Evolutionary conservation across 2,888 invertebrate genomes (phyloP).

Genomic region (Nemotelus pantherinus): DNA sequence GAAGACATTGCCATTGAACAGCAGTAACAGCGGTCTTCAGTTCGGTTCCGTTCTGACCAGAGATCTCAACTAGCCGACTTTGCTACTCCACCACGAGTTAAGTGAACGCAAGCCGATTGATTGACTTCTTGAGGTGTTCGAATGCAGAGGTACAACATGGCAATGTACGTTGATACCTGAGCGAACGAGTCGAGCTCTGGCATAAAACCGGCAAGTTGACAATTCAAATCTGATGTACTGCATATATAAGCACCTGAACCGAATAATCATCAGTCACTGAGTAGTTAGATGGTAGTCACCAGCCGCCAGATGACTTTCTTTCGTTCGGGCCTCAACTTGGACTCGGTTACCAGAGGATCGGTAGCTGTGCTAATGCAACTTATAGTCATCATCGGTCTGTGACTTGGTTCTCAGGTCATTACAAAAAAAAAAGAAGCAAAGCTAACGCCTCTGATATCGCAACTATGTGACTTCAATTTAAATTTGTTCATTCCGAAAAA

Average conservation of each 20-base stretch:
- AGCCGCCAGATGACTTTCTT: background rate
- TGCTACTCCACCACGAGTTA: background rate
- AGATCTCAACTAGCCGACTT: background rate
- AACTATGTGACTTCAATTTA: constrained; percentile 33
- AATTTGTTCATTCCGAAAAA: constrained; percentile 34
- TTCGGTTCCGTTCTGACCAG: background rate
- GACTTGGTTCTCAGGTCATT: background rate
- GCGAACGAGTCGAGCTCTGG: background rate
- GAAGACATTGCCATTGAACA: constrained; percentile 1
- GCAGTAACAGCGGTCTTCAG: background rate
- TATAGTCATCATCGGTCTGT: background rate
- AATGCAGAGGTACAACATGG: too few relatives aligned
- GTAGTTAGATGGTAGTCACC: too few relatives aligned
- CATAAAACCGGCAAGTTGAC: constrained; percentile 17
- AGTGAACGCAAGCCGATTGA: background rate
- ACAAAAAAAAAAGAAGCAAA: background rate
- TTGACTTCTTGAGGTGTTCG: background rate
- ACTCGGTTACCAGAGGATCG: background rate
- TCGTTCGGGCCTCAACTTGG: background rate
- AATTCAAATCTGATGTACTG: constrained; percentile 6
- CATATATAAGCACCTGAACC: background rate
- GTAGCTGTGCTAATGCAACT: background rate
- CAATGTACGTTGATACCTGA: too few relatives aligned
- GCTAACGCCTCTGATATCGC: constrained; percentile 26
- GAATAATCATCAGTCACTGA: background rate